Percentiles rank a stretch among this genome's conserved stretches.
phyloP scores from a whole-genome alignment of 2,888 invertebrate genomes.

The Epirrhoe alternata region DNA sequence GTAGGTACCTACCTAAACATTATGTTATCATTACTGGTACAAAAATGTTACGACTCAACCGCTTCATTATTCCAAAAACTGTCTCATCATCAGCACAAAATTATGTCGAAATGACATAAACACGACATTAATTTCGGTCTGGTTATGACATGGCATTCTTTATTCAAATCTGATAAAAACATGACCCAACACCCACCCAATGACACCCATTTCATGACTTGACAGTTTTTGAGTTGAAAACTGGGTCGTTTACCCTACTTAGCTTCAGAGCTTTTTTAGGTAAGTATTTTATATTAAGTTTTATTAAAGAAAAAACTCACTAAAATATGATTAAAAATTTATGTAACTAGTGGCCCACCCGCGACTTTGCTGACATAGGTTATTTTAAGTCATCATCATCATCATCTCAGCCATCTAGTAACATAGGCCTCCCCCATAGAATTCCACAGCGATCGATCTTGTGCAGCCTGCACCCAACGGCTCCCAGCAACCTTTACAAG shows the following conservation, averaged over 20 bases:
- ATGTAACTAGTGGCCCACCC: too few species aligned
- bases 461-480: too few species aligned
- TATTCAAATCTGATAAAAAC: slow-evolving; percentile 43
- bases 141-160: slow-evolving; percentile 39
- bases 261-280: not conserved
- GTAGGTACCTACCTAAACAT: too few species aligned
- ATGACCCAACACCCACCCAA: slow-evolving; percentile 46
- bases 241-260: slow-evolving; percentile 37
- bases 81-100: slow-evolving; percentile 18
- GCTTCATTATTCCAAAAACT: slow-evolving; percentile 9
- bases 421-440: too few species aligned
- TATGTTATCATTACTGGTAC: not conserved
- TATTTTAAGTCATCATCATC: too few species aligned
- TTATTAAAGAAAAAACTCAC: not conserved
- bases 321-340: too few species aligned
- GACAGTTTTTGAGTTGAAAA: slow-evolving; percentile 56
- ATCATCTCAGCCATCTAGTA: too few species aligned
- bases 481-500: too few species aligned
- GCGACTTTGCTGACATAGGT: too few species aligned
- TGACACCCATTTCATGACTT: slow-evolving; percentile 57
- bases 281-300: too few species aligned
- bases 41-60: not conserved
- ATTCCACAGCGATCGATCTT: too few species aligned
- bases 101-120: slow-evolving; percentile 16
- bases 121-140: slow-evolving; percentile 29